Conservation (phyloP, 2,797 vertebrate genomes). For the Typhlichthys eigenmanni region DNA sequence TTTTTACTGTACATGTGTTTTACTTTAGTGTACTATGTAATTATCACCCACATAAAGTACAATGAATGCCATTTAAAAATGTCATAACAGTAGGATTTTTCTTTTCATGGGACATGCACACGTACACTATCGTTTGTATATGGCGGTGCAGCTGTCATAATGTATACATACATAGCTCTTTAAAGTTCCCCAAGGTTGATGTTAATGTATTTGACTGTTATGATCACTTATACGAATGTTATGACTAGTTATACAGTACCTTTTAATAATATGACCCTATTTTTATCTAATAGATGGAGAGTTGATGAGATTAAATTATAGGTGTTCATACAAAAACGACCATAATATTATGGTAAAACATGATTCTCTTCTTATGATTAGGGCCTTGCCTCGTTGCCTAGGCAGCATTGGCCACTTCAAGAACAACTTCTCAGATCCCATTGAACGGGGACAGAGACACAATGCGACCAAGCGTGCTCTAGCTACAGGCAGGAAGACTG, state of each 20-base stretch:
- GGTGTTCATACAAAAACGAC: too few species aligned
- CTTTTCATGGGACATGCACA: too few species aligned
- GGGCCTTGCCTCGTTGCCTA: constrained; percentile 91
- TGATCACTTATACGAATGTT: too few species aligned
- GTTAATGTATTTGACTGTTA: too few species aligned
- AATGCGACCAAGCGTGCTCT: constrained; percentile 90
- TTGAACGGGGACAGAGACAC: constrained; percentile 91
- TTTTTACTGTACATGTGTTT: not conserved
- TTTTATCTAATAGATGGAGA: too few species aligned
- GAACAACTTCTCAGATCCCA: constrained; percentile 86
- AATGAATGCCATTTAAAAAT: not conserved
- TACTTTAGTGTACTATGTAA: not conserved
- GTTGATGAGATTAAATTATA: too few species aligned
- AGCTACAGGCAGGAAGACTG: constrained; percentile 86
- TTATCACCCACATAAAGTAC: not conserved
- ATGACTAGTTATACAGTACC: too few species aligned
- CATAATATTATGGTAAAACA: not conserved
- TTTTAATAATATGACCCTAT: too few species aligned
- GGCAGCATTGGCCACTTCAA: constrained; percentile 83
- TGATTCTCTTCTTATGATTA: constrained; percentile 50
- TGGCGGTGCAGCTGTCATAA: too few species aligned
- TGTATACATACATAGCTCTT: too few species aligned
- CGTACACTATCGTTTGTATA: too few species aligned
- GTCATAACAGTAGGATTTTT: not conserved
- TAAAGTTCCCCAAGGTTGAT: too few species aligned